phyloP scores from a whole-genome alignment of 2,113 vertebrate species.

The Erythrocercus mccallii region DNA sequence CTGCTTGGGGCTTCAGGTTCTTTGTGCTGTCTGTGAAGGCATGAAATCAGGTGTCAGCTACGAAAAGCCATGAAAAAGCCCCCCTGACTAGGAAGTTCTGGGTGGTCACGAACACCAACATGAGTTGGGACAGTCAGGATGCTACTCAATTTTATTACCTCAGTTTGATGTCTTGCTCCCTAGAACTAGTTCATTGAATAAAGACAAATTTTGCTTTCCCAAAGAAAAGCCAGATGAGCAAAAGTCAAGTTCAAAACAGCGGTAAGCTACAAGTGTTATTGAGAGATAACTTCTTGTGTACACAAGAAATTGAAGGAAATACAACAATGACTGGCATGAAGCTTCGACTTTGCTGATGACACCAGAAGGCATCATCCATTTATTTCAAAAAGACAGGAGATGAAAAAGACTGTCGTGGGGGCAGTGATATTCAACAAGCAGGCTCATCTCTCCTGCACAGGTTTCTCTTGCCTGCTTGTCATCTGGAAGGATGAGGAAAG shows the following conservation, averaged over 20 bases:
- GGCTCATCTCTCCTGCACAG: neutral
- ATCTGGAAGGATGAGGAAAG: neutral
- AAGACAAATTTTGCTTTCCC: neutral
- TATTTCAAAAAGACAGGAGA: neutral
- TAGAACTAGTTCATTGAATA: neutral
- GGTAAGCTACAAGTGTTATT: neutral
- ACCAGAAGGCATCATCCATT: neutral
- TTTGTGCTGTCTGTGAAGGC: neutral
- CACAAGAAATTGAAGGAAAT: neutral
- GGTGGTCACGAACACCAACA: neutral
- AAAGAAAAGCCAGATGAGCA: neutral
- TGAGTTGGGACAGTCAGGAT: neutral
- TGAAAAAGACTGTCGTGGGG: neutral
- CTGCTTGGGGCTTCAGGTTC: neutral
- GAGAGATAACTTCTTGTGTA: neutral
- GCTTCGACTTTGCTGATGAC: neutral
- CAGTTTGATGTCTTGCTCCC: accelerated
- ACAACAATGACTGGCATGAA: neutral
- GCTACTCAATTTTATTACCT: neutral
- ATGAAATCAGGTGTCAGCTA: neutral
- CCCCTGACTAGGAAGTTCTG: neutral
- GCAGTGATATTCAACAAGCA: neutral
- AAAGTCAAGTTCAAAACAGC: neutral
- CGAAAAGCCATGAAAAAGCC: neutral
- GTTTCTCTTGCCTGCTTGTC: neutral